Evolutionary conservation across 92 coral and sea anemone genomes (phyloP).

Genomic region (Micromussa lordhowensis): DNA sequence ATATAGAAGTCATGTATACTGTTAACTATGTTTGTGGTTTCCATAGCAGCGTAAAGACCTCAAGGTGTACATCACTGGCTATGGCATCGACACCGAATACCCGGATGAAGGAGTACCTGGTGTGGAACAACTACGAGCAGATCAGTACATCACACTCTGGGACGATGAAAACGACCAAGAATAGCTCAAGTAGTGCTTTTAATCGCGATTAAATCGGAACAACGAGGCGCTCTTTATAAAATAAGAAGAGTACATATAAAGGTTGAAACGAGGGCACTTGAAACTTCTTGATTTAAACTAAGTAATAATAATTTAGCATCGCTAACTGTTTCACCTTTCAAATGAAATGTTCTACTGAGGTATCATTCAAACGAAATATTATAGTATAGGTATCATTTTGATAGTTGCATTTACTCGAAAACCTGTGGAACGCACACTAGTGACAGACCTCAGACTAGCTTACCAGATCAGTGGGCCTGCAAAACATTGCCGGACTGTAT

Average conservation of each 20-base stretch:
- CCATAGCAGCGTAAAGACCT: neutral
- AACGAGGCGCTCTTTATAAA: neutral
- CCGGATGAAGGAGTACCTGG: constrained; percentile 69
- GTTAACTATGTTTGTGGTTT: neutral
- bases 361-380: no score
- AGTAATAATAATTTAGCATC: no score
- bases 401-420: no score
- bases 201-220: neutral
- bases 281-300: no score
- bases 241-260: neutral
- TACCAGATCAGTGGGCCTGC: no score
- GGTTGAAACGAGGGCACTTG: no score
- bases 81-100: constrained; percentile 62
- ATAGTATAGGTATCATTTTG: no score
- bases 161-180: neutral
- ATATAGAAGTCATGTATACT: neutral
- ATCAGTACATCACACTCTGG: constrained; percentile 70
- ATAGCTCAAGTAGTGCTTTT: neutral
- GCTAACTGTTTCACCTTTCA: no score
- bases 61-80: constrained; percentile 65
- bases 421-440: no score
- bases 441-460: no score
- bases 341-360: no score
- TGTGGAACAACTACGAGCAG: constrained; percentile 58
- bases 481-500: neutral